These are phyloP conservation scores for Drosophila bifasciata DNA, from an alignment of 1,140 invertebrate genomes.

Conservation along the genomic window DNA sequence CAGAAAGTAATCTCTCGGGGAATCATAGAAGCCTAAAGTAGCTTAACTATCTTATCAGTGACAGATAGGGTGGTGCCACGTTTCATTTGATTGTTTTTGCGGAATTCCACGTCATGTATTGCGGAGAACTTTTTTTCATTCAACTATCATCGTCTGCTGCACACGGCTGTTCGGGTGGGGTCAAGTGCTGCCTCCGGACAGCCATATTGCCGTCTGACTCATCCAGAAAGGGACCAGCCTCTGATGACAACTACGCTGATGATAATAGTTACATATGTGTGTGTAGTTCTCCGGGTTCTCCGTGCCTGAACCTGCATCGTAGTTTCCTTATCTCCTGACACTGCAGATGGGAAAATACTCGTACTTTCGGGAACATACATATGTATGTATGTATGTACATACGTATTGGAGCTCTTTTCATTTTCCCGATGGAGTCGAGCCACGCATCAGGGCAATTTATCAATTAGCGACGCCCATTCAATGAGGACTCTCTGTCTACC, in stretches of 20 bases:
- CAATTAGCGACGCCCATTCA: constrained; percentile 77
- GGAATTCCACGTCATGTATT: constrained; percentile 39
- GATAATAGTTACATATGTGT: constrained; percentile 21
- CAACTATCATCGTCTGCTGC: constrained; percentile 47
- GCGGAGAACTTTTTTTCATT: neutral
- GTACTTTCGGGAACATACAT: neutral
- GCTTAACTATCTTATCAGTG: constrained; percentile 50
- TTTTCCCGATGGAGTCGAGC: constrained; percentile 22
- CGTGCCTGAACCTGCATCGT: constrained; percentile 16
- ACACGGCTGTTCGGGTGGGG: constrained; percentile 44
- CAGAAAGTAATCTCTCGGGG: constrained; percentile 1
- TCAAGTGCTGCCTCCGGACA: constrained; percentile 39
- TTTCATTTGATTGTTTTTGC: constrained; percentile 7
- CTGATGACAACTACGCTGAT: constrained; percentile 22
- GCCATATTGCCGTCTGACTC: constrained; percentile 67
- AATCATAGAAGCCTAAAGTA: constrained; percentile 22
- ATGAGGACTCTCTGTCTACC: constrained; percentile 46
- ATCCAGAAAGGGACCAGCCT: constrained; percentile 20
- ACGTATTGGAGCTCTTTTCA: constrained; percentile 28
- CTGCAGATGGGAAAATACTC: constrained; percentile 3
- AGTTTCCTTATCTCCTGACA: constrained; percentile 38
- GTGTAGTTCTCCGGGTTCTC: constrained; percentile 17
- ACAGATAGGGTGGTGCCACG: constrained; percentile 31
- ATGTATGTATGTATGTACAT: neutral
- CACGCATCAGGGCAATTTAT: constrained; percentile 75